These are phyloP conservation scores for Drosophila rhopaloa DNA, from an alignment of 1,140 invertebrate genomes.

Conservation along the genomic window DNA sequence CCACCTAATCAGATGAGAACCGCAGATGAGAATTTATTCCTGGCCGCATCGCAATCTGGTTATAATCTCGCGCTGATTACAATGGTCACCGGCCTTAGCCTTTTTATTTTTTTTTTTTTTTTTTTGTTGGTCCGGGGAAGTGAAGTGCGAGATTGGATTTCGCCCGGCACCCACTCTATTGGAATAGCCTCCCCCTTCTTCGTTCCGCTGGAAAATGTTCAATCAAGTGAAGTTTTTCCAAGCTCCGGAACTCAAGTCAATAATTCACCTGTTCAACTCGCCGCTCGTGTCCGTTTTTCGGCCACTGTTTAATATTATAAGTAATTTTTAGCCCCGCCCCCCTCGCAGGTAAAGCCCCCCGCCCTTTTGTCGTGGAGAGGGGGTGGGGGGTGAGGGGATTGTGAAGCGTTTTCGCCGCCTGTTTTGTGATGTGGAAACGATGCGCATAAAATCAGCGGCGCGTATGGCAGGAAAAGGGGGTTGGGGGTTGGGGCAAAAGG, in stretches of 20 bases:
- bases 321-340: conserved; percentile 46
- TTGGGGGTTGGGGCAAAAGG: not conserved
- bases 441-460: conserved; percentile 79
- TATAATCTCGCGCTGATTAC: conserved; percentile 50
- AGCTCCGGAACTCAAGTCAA: conserved; percentile 32
- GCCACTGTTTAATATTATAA: conserved; percentile 75
- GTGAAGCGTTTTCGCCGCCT: conserved; percentile 40
- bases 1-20: conserved; percentile 45
- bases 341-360: not conserved
- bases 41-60: conserved; percentile 43
- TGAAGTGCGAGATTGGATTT: conserved; percentile 65
- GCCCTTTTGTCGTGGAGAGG: not conserved
- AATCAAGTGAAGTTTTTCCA: conserved; percentile 56
- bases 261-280: conserved; percentile 68
- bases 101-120: conserved; percentile 1
- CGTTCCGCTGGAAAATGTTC: conserved; percentile 39
- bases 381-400: not conserved
- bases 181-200: not conserved
- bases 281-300: conserved; percentile 54
- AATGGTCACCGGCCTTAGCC: conserved; percentile 37
- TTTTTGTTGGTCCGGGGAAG: conserved; percentile 12
- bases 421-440: conserved; percentile 76
- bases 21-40: conserved; percentile 42
- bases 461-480: conserved; percentile 56
- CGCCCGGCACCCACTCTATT: conserved; percentile 3